Conservation (phyloP, 2,797 vertebrate species). For the Sternotherus odoratus region DNA sequence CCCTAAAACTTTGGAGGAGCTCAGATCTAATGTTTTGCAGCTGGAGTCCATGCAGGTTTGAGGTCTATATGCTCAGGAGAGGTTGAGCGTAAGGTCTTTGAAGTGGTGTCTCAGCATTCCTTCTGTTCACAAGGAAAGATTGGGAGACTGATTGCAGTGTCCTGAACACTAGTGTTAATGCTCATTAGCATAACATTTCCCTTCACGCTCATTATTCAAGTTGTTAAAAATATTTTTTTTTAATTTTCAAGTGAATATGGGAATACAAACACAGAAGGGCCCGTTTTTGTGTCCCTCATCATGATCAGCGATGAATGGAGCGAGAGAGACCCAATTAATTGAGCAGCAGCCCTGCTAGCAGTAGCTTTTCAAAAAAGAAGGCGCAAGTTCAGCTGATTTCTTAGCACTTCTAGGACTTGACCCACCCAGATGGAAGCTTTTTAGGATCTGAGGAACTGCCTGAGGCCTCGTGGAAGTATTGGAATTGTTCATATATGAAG, state of each 20-base stretch:
- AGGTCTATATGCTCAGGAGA: background rate
- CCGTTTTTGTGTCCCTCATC: slow-evolving; percentile 34
- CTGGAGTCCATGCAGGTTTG: background rate
- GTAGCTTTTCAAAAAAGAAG: slow-evolving; percentile 43
- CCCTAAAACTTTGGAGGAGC: background rate
- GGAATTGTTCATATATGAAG: slow-evolving; percentile 49
- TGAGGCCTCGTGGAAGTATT: slow-evolving; percentile 61
- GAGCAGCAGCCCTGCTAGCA: background rate
- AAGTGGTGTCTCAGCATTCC: background rate
- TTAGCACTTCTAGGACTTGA: slow-evolving; percentile 58
- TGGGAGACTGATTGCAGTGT: background rate
- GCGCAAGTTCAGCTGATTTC: slow-evolving; percentile 22
- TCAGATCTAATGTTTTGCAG: background rate
- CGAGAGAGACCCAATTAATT: slow-evolving; percentile 12
- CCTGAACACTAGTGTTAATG: background rate
- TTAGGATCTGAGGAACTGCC: slow-evolving; percentile 59
- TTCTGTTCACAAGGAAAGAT: background rate
- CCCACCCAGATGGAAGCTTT: slow-evolving; percentile 69
- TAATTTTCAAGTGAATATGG: slow-evolving; percentile 26
- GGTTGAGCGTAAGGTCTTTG: background rate
- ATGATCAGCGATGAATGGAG: background rate
- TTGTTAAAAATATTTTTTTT: slow-evolving; percentile 30
- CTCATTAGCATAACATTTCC: background rate
- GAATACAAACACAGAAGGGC: slow-evolving; percentile 21
- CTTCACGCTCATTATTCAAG: slow-evolving; percentile 9